Evolutionary conservation across 1,140 invertebrate genomes (phyloP), one percentile per base, ranked within the genome.

Genomic region (Drosophila novamexicana): DNA sequence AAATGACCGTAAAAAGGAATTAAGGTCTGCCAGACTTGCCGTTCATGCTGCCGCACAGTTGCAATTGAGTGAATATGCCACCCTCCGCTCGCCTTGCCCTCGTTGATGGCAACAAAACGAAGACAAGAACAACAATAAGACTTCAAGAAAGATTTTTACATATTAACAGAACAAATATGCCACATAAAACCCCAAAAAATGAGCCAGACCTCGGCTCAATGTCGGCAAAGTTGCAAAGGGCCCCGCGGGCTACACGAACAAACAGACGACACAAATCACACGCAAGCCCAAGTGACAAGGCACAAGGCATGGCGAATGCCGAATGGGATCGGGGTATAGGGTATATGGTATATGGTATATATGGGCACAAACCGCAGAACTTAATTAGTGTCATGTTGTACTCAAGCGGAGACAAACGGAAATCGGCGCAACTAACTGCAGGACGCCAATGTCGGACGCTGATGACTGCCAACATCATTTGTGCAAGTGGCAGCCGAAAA

Each of bases 1-100:
- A 91, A 91, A 91, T 91, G 88, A 91, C 88, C 88, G 88, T 91
- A 91, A 91, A 90, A 91, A 91, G 88, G 88, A 91, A 91, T 91
- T 91, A 91, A 88, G 88, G 88, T 91, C 88, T 90, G 79, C 66
- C 79, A 88, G 82, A 90, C 82, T 90, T 82, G 75, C 67, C 77
- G 77, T 81, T 85, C 80, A 52, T n/a, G 42, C 10, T 62, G 18
- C 54, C 66, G 44, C 64, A 58, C 63, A 84, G 81, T 89, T 90
- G 86, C 81, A 86, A 90, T 70, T 82, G 81, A 86, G 56, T 90
- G 81, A 82, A 73, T 85, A 75, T 77, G 79, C 64, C 22, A 22
- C n/a, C n/a, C 22, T 5, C 4, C 22, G 22, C 22, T 29, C 22
- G 22, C 22, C 22, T 29, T 29, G 0, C 22, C 22, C 22, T 29